Percentiles rank a stretch among this genome's conserved stretches.
phyloP scores from a whole-genome alignment of 2,113 vertebrate species.

The Hemiprocne comata region DNA sequence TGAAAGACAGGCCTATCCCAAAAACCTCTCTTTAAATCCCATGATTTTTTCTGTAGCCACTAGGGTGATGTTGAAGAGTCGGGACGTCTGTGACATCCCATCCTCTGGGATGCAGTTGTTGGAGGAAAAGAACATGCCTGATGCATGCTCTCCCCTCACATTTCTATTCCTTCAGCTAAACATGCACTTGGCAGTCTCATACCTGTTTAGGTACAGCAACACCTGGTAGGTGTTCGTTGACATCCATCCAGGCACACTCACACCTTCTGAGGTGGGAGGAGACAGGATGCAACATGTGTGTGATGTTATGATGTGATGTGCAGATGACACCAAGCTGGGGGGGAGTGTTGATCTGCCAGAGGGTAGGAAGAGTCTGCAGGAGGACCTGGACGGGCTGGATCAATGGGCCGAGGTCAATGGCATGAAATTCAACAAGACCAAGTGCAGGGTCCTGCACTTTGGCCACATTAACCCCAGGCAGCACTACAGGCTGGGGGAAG shows the following conservation, averaged over 20 bases:
- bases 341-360: too few relatives aligned
- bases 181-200: neutral
- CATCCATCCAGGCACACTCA: neutral
- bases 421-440: too few relatives aligned
- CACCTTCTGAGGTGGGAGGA: neutral
- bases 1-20: neutral
- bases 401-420: too few relatives aligned
- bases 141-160: neutral
- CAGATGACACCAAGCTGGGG: too few relatives aligned
- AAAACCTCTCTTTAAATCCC: neutral
- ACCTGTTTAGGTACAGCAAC: neutral
- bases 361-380: too few relatives aligned
- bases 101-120: neutral
- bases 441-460: too few relatives aligned
- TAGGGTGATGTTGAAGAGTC: neutral
- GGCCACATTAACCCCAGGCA: too few relatives aligned
- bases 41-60: neutral
- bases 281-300: accelerated
- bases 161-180: neutral
- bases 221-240: neutral
- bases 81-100: neutral
- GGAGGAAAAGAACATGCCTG: neutral
- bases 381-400: too few relatives aligned
- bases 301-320: too few relatives aligned
- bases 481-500: too few relatives aligned